Conservation (phyloP, 2,113 vertebrate genomes). For the Eublepharis macularius region DNA sequence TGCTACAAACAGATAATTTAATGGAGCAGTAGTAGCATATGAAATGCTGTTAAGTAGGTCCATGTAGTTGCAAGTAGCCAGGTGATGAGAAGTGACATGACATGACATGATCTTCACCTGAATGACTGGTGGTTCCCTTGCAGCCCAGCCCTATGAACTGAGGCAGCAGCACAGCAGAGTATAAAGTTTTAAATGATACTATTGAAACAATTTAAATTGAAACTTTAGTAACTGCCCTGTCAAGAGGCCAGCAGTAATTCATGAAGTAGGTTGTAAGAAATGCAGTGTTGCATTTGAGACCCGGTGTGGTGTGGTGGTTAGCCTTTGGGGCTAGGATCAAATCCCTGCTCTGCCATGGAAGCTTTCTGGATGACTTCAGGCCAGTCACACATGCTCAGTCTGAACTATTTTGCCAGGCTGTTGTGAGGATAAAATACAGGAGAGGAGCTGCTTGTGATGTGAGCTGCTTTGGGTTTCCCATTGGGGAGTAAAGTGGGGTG, state of each 20-base stretch:
- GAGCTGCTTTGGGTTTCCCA: no score
- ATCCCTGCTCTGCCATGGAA: no score
- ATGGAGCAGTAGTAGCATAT: no score
- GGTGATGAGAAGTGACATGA: neutral
- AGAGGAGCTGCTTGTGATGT: no score
- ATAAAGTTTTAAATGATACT: neutral
- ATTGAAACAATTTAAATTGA: neutral
- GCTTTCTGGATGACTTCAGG: no score
- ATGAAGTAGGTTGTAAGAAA: neutral
- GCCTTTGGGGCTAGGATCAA: no score
- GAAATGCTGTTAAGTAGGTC: neutral
- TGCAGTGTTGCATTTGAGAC: neutral
- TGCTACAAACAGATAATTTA: neutral
- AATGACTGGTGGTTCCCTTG: neutral
- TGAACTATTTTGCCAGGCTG: no score
- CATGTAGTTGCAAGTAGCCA: neutral
- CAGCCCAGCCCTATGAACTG: neutral
- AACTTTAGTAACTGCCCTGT: neutral
- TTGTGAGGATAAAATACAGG: no score
- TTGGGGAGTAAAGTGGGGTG: no score
- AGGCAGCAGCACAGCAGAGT: neutral
- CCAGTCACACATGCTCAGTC: no score
- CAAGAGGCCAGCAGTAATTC: neutral
- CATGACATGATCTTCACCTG: neutral
- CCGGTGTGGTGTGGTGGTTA: no score